Conservation (phyloP, 2,888 invertebrate species). For the Amblyjoppa fuscipennis region DNA sequence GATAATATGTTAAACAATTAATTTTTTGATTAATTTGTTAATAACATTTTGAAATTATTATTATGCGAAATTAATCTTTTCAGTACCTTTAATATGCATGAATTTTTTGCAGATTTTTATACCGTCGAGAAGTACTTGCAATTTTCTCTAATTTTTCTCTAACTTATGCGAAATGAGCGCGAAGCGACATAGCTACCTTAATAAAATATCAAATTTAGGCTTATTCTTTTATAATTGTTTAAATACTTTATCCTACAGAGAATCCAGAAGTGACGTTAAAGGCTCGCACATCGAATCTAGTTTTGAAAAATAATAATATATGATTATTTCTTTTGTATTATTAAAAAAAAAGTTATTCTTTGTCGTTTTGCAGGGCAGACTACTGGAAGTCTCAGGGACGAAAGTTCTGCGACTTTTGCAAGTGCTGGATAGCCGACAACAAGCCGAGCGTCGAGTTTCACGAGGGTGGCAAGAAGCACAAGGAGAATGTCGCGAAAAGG, state of each 20-base stretch:
- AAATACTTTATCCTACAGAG: neutral
- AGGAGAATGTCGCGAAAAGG: slow-evolving; percentile 95
- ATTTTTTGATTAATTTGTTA: too few species aligned
- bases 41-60: too few species aligned
- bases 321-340: neutral
- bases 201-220: too few species aligned
- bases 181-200: too few species aligned
- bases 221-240: neutral
- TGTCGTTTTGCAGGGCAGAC: slow-evolving; percentile 91
- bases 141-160: too few species aligned
- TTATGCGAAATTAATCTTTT: too few species aligned
- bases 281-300: neutral
- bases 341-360: neutral
- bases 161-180: too few species aligned
- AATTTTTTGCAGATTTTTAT: too few species aligned
- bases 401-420: slow-evolving; percentile 98
- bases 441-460: slow-evolving; percentile 98
- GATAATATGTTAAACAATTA: too few species aligned
- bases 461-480: slow-evolving; percentile 96
- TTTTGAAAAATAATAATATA: too few species aligned
- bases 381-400: slow-evolving; percentile 98
- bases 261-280: neutral
- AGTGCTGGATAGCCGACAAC: slow-evolving; percentile 99
- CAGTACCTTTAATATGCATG: too few species aligned
- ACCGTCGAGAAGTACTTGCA: too few species aligned